Evolutionary conservation across 30 jellyfish, hydroid and myxozoan genomes (phyloP), one percentile per base, ranked within the genome.

Genomic region (Turritopsis dohrnii): DNA sequence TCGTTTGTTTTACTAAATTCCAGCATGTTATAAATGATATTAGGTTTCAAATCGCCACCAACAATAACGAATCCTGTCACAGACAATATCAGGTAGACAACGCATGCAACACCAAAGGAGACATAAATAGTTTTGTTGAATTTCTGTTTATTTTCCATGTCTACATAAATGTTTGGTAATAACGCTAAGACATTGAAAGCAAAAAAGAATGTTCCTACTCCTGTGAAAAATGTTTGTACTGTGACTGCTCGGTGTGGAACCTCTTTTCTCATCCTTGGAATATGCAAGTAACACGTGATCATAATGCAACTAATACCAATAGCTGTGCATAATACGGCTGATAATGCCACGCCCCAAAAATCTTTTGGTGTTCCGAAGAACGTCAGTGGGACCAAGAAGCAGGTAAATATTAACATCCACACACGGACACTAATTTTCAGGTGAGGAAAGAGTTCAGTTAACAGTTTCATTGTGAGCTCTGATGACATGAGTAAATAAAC

Each of bases 311-410:
- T 8, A 25, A 66, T 66, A 52, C 65, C 29, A 52, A 41, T 22
- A 31, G 28, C 65, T 31, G 87, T 80, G 19, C 83, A 30, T 4
- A 80, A 25, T 5, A 52, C 53, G 27, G 87, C 87, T 31, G 65
- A 53, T 53, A 80, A 41, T 0, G 87, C 87, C 21, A 80, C 53
- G 4, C 54, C 85, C 87, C 87, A 80, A 66, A 41, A 80, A 21
- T 80, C 87, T 18, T 66, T 80, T 16, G 87, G 87, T 22, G 83
- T 80, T 21, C 87, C 87, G 20, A 80, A 80, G 25, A 54, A 80
- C 18, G 83, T 80, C 16, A 80, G 25, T 22, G 87, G 87, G 1
- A 52, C 21, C 28, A 80, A 65, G 65, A 80, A 27, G 21, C 60
- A 28, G 16, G 85, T 85, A 52, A 52, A 17, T 52, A 80, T 65